Base-by-base conservation (phyloP, 2,113 vertebrate species). In the Misgurnus anguillicaudatus region DNA sequence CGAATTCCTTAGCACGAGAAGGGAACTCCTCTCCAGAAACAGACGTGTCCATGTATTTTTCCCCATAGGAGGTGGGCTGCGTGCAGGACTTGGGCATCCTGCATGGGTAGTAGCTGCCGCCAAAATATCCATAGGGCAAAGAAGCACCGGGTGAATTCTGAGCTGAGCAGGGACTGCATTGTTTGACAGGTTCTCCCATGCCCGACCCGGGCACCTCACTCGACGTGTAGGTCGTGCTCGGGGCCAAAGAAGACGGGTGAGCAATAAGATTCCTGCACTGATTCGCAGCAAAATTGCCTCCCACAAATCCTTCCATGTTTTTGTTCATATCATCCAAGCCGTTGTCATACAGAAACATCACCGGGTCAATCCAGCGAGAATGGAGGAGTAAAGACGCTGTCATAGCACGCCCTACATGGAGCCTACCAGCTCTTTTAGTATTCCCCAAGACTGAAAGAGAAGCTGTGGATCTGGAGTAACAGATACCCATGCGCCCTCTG, bases 271-370 rank as follows among this genome's bases (percentile, higher is more conserved):
- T 98, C 91, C 97, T 93, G 94, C 97, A 98, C 89, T 98, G 97
- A 90, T 94, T 98, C 82, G 93, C 92, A 19, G 96, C 94, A 80
- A 96, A 96, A 91, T 96, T 97, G 85, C 94, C 93, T 88, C 94
- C 94, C 84, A 92, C 93, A 88, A 95, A 95, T 82, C 94, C 95
- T 86, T 98, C 96, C 96, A 99, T 98, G 93, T 94, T 98, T 93
- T 98, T 98, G 92, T 92, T 97, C 90, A 96, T 94, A 80, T 96
- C 95, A 89, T 96, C 95, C 93, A 97, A 90, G 87, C 94, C 91
- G 94, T 94, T 95, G 94, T 98, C 97, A 94, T 98, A 98, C 86
- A 99, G 95, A 82, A 98, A 99, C 97, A 99, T 98, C 93, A 98
- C 94, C 91, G 96, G 96, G 94, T 98, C 97, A 91, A 96, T 95